Evolutionary conservation across 2,888 invertebrate genomes (phyloP).

Genomic region (Ophioninae sp.): DNA sequence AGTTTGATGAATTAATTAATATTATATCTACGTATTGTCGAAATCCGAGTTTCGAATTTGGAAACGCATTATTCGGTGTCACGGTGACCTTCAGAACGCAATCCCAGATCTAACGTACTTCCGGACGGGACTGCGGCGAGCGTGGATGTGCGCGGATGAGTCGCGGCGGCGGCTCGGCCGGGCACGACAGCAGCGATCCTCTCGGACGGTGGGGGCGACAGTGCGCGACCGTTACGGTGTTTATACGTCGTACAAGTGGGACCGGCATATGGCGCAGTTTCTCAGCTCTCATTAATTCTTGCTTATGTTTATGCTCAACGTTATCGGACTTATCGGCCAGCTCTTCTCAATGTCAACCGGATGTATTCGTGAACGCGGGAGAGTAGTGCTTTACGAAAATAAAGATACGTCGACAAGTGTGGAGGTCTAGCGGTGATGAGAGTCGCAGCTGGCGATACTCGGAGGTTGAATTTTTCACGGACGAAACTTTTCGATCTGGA

Average conservation of each 20-base stretch:
- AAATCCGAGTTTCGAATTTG: too few species aligned
- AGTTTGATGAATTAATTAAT: too few species aligned
- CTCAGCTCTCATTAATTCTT: background rate
- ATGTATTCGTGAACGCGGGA: background rate
- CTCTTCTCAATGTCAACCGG: background rate
- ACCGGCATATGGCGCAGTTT: conserved; percentile 6
- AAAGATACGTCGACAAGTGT: background rate
- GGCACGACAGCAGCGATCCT: background rate
- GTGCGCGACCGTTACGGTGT: background rate
- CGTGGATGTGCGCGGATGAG: background rate
- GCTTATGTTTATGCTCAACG: background rate
- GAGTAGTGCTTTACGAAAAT: background rate
- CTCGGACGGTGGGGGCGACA: background rate
- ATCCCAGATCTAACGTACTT: too few species aligned
- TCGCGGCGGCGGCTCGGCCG: background rate
- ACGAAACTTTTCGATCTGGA: background rate
- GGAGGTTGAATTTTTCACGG: background rate
- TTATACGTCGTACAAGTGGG: conserved; percentile 7
- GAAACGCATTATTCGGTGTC: too few species aligned
- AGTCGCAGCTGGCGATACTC: background rate
- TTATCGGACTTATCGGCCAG: background rate
- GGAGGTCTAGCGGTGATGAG: background rate
- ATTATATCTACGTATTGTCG: too few species aligned
- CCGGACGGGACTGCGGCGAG: background rate
- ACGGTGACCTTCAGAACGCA: too few species aligned